Evolutionary conservation across 2,888 invertebrate genomes (phyloP).

Genomic region (Choreutis nemorana): DNA sequence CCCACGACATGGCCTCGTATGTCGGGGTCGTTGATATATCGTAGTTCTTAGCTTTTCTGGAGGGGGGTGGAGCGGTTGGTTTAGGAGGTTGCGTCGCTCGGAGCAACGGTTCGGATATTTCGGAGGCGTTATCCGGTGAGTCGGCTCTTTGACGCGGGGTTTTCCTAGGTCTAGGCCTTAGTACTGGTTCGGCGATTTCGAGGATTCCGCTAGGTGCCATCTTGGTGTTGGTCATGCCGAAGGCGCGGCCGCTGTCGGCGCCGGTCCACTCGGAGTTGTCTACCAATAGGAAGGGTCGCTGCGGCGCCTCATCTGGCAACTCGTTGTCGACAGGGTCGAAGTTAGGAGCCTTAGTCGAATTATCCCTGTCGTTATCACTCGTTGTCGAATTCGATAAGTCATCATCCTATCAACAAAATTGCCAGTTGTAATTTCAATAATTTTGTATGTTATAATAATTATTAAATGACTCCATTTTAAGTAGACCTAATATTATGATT

Average conservation of each 20-base stretch:
- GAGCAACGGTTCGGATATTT: conserved; percentile 73
- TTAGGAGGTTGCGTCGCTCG: conserved; percentile 50
- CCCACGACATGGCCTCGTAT: conserved; percentile 34
- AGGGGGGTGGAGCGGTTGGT: conserved; percentile 28
- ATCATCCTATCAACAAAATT: conserved; percentile 25
- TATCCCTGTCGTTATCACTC: conserved; percentile 20
- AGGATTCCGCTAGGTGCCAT: conserved; percentile 47
- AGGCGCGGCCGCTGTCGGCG: conserved; percentile 68
- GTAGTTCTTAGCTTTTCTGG: conserved; percentile 52
- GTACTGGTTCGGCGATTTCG: conserved; percentile 80
- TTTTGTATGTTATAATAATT: too few species aligned
- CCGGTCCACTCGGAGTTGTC: conserved; percentile 62
- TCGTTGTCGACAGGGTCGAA: conserved; percentile 48
- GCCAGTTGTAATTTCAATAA: background rate
- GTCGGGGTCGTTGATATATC: conserved; percentile 45
- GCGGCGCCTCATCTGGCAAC: conserved; percentile 43
- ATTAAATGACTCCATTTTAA: too few species aligned
- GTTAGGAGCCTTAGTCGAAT: conserved; percentile 26
- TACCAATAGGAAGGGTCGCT: conserved; percentile 38
- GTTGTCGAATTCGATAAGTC: conserved; percentile 24
- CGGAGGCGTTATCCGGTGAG: conserved; percentile 51
- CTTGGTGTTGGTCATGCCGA: conserved; percentile 64
- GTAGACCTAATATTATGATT: too few species aligned
- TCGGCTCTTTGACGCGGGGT: conserved; percentile 62
- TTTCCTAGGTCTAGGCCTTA: conserved; percentile 68